These are phyloP conservation scores for Pectinophora gossypiella DNA, from an alignment of 1,140 invertebrate genomes.

Conservation along the genomic window DNA sequence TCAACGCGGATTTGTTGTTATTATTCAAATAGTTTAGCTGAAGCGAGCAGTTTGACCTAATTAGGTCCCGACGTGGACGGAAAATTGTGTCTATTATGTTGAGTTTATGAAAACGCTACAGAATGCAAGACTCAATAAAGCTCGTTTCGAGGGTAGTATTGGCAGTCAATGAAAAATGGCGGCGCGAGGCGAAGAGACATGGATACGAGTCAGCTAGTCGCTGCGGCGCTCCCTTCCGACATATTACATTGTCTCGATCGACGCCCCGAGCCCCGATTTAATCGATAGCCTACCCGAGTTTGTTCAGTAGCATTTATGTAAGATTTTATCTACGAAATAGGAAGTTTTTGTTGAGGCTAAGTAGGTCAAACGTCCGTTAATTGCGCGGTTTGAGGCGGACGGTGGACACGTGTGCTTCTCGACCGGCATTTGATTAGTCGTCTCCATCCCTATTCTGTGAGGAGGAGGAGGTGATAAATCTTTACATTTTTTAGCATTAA, in stretches of 20 bases:
- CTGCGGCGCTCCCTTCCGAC: no score
- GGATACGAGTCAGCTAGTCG: slow-evolving; percentile 9
- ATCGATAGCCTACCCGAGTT: slow-evolving; percentile 17
- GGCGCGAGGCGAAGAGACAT: slow-evolving; percentile 2
- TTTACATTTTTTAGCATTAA: no score
- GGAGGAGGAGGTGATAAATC: no score
- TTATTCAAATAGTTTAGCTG: no score
- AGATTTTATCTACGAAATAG: slow-evolving; percentile 4
- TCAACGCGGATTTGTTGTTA: no score
- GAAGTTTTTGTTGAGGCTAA: slow-evolving; percentile 1
- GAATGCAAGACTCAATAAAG: no score
- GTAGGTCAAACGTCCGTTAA: background rate
- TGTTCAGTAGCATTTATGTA: slow-evolving; percentile 8
- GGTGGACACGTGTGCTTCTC: slow-evolving; percentile 20
- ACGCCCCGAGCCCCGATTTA: slow-evolving; percentile 18
- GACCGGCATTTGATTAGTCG: no score
- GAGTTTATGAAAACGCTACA: no score
- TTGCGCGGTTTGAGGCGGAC: slow-evolving; percentile 8
- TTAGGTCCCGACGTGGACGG: no score
- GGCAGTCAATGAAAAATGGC: slow-evolving; percentile 26
- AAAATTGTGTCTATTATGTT: no score
- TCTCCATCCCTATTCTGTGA: no score
- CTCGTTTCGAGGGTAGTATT: slow-evolving; percentile 33
- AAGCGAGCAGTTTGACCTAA: no score
- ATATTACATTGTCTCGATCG: slow-evolving; percentile 23